Percentiles rank a stretch among this genome's conserved stretches.
phyloP scores from a whole-genome alignment of 1,140 invertebrate genomes.

The Camponotus vicinus region DNA sequence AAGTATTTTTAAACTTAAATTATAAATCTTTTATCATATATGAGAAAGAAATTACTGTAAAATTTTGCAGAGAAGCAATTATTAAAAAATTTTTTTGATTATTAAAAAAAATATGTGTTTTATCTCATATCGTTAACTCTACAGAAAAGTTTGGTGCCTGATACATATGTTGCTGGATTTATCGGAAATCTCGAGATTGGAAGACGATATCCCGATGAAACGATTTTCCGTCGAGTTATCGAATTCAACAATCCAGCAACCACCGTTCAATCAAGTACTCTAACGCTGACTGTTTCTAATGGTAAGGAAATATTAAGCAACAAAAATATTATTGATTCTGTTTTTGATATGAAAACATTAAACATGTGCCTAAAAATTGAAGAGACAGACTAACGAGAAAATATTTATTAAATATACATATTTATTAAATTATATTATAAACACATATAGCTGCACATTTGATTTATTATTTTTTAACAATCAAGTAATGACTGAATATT shows the following conservation, averaged over 20 bases:
- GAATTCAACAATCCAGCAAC: constrained; percentile 79
- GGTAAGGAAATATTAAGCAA: constrained; percentile 65
- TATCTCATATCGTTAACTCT: background rate
- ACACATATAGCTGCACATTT: too few relatives aligned
- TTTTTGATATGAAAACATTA: constrained; percentile 21
- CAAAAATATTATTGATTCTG: background rate
- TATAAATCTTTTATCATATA: background rate
- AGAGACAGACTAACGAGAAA: background rate
- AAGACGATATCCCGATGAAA: constrained; percentile 77
- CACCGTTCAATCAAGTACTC: constrained; percentile 65
- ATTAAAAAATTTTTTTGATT: background rate
- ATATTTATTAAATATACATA: background rate
- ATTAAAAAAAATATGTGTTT: background rate
- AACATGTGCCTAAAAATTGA: background rate
- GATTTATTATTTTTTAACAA: background rate
- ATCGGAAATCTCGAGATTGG: constrained; percentile 81
- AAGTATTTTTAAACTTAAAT: background rate
- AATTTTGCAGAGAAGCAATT: background rate
- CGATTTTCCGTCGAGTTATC: constrained; percentile 77
- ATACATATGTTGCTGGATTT: constrained; percentile 72
- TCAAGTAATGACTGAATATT: background rate
- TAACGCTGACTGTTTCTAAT: constrained; percentile 70
- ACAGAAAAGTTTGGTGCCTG: constrained; percentile 51
- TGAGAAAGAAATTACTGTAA: background rate
- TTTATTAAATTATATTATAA: constrained; percentile 12